Percentiles rank a stretch among this genome's conserved stretches.
Evolutionary conservation across 2,113 vertebrate species (phyloP).

Genomic region (Nansenia antarctica): DNA sequence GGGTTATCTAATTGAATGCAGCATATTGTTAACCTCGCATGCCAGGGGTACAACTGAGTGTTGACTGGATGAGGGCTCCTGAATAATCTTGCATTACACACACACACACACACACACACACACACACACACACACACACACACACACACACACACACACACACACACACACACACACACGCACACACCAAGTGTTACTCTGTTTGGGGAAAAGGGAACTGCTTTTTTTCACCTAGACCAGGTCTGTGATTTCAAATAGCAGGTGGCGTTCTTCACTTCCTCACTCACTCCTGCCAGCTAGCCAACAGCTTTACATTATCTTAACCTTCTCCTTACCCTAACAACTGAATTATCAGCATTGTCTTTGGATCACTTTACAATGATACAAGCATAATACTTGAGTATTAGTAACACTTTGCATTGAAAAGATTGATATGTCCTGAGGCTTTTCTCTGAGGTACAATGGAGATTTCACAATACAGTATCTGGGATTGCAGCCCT

Average conservation of each 20-base stretch:
- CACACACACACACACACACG: slow-evolving; percentile 21
- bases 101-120: too few species aligned
- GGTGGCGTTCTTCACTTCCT: slow-evolving; percentile 58
- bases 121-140: slow-evolving; percentile 14
- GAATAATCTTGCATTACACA: slow-evolving; percentile 74
- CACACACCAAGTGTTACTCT: slow-evolving; percentile 64
- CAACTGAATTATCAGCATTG: slow-evolving; percentile 53
- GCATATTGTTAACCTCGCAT: slow-evolving; percentile 51
- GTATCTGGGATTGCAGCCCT: slow-evolving; percentile 74
- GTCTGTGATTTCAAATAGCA: slow-evolving; percentile 42
- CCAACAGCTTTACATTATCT: slow-evolving; percentile 28
- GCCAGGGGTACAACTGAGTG: slow-evolving; percentile 59
- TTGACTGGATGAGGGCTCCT: too few species aligned
- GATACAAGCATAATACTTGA: slow-evolving; percentile 37
- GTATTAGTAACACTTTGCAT: slow-evolving; percentile 28
- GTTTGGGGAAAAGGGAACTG: slow-evolving; percentile 56
- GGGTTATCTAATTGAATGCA: slow-evolving; percentile 56
- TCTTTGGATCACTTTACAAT: slow-evolving; percentile 49
- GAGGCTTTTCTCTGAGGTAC: slow-evolving; percentile 51
- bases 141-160: slow-evolving; percentile 10
- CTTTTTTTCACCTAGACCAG: slow-evolving; percentile 43
- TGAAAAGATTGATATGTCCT: slow-evolving; percentile 46
- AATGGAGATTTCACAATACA: slow-evolving; percentile 78
- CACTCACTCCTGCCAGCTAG: slow-evolving; percentile 41
- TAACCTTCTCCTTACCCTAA: slow-evolving; percentile 44